phyloP scores from a whole-genome alignment of 2,888 invertebrate species.

The Tanypteryx hageni region DNA sequence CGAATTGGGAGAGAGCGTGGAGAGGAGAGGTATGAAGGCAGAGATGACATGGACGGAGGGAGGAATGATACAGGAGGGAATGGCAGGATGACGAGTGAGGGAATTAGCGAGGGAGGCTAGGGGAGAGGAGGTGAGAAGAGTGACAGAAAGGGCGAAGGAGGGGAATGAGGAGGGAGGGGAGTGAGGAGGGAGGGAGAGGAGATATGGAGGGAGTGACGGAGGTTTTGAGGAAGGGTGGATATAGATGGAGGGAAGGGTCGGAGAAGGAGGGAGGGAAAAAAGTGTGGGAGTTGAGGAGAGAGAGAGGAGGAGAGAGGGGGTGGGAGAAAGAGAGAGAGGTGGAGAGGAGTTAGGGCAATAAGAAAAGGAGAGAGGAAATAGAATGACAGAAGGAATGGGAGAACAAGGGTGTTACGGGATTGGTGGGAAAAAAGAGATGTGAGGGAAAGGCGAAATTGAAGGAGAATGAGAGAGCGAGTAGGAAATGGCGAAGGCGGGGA shows the following conservation, averaged over 20 bases:
- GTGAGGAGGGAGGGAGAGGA: neutral
- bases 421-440: no score
- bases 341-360: neutral
- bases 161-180: neutral
- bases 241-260: neutral
- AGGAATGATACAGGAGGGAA: neutral
- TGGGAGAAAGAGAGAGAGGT: neutral
- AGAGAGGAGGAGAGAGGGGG: neutral
- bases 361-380: neutral
- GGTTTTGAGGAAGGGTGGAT: neutral
- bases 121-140: neutral
- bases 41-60: neutral
- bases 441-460: no score
- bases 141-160: neutral
- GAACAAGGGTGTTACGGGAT: neutral
- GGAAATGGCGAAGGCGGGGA: no score
- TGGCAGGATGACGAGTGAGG: slow-evolving; percentile 14
- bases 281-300: neutral
- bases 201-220: neutral
- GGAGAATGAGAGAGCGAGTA: no score
- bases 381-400: slow-evolving; percentile 13
- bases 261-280: neutral
- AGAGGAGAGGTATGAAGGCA: neutral
- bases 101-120: slow-evolving; percentile 1
- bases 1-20: neutral